Evolutionary conservation across 2,113 vertebrate species (phyloP).

Genomic region (Corythaeola cristata): DNA sequence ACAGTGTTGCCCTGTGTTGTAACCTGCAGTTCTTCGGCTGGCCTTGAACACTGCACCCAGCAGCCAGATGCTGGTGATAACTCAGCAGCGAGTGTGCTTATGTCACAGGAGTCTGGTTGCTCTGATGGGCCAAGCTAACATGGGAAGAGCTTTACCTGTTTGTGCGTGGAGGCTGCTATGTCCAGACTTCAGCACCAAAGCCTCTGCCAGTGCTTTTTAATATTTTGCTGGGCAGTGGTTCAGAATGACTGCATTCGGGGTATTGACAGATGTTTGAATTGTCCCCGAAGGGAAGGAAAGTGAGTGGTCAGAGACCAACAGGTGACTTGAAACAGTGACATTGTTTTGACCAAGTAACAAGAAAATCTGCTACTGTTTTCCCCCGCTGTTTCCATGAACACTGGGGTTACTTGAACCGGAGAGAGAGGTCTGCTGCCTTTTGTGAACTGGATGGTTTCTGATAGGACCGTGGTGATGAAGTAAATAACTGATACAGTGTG

Average conservation of each 20-base stretch:
- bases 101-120: background rate
- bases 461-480: background rate
- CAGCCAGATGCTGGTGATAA: background rate
- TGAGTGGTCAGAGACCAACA: background rate
- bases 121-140: background rate
- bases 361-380: background rate
- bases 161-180: background rate
- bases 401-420: background rate
- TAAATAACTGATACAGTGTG: background rate
- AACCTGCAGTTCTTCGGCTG: background rate
- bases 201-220: background rate
- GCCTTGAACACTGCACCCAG: background rate
- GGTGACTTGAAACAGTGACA: background rate
- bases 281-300: background rate
- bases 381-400: rapidly evolving
- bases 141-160: background rate
- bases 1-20: background rate
- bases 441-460: background rate
- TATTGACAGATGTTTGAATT: background rate
- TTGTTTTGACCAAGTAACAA: background rate
- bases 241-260: background rate
- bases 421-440: background rate
- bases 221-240: background rate
- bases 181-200: background rate
- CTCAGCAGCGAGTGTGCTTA: background rate